Base-by-base conservation (phyloP, 1,140 invertebrate species). In the Drosophila parabipectinata region DNA sequence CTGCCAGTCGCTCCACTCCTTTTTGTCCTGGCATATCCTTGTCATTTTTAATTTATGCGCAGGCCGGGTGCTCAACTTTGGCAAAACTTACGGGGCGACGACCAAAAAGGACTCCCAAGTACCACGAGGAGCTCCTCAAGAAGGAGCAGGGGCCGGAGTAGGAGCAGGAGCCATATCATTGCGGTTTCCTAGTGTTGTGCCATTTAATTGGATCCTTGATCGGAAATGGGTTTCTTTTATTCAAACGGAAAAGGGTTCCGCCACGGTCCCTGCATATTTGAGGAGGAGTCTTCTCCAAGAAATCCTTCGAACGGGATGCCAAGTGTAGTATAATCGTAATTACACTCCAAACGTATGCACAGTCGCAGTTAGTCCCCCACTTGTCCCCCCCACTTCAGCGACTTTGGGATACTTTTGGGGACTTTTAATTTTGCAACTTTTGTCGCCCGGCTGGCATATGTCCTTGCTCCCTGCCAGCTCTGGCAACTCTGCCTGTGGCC, bases 41-140 rank as follows among this genome's bases (percentile, higher is more conserved):
- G 83, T 87, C 83, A 87, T 87, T 87, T 88, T 87, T 88, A 87
- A 87, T 87, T 87, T 87, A 87, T 87, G 82, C 83, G 59, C 66
- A 55, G 32, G 24, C 63, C 64, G 56, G 54, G 63, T 63, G 26
- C 41, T 69, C 63, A 71, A 71, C 67, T 71, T 71, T 71, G 5
- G 9, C 62, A 67, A 68, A 87, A 80, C 79, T 88, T 69, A 59
- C 76, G 37, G 53, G 50, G 44, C 28, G 37, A 21, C 1, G n/a
- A 14, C 41, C 41, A 12, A 26, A 45, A 45, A 21, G 24, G 34
- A 14, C 41, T 15, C 41, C 14, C 26, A 32, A 47, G 24, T 57
- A 28, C 4, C 41, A 0, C 39, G 1, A 18, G 44, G 15, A 6
- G 44, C 39, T 34, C 28, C 30, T 47, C 10, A 6, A 15, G 7